These are phyloP conservation scores for Philonicus albiceps DNA, from an alignment of 2,888 invertebrate species.

Conservation along the genomic window DNA sequence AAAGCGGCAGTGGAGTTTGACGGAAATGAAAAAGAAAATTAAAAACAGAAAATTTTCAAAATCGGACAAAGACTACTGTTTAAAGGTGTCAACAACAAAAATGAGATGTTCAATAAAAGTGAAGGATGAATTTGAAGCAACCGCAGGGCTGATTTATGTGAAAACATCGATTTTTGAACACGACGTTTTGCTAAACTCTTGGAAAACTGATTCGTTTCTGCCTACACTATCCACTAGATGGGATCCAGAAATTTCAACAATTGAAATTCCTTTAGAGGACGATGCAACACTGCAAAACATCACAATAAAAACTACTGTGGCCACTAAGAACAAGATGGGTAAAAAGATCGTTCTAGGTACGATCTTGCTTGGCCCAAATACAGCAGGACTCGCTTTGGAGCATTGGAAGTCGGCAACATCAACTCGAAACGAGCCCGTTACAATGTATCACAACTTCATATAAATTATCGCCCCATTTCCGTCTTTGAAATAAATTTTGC, in stretches of 20 bases:
- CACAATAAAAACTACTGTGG: conserved; percentile 58
- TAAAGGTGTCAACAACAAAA: conserved; percentile 58
- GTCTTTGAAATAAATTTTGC: background rate
- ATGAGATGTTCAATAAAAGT: conserved; percentile 63
- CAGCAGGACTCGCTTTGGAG: conserved; percentile 54
- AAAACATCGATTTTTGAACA: conserved; percentile 79
- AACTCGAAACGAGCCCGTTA: conserved; percentile 56
- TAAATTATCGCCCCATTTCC: conserved; percentile 48
- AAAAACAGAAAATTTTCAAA: conserved; percentile 52
- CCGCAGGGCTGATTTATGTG: conserved; percentile 72
- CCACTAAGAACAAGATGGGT: conserved; percentile 61
- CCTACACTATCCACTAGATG: conserved; percentile 81
- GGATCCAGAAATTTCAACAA: conserved; percentile 65
- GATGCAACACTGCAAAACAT: conserved; percentile 57
- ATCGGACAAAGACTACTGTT: conserved; percentile 46
- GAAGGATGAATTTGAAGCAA: conserved; percentile 61
- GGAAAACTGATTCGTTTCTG: conserved; percentile 78
- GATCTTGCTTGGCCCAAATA: conserved; percentile 53
- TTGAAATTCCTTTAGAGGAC: conserved; percentile 56
- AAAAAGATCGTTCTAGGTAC: conserved; percentile 60
- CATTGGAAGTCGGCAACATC: conserved; percentile 57
- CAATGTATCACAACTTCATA: conserved; percentile 61
- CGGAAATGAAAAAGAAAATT: conserved; percentile 59
- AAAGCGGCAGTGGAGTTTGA: conserved; percentile 54
- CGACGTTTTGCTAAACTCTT: conserved; percentile 67